phyloP scores from a whole-genome alignment of 1,140 invertebrate genomes.

The Platyscapa corneri region DNA sequence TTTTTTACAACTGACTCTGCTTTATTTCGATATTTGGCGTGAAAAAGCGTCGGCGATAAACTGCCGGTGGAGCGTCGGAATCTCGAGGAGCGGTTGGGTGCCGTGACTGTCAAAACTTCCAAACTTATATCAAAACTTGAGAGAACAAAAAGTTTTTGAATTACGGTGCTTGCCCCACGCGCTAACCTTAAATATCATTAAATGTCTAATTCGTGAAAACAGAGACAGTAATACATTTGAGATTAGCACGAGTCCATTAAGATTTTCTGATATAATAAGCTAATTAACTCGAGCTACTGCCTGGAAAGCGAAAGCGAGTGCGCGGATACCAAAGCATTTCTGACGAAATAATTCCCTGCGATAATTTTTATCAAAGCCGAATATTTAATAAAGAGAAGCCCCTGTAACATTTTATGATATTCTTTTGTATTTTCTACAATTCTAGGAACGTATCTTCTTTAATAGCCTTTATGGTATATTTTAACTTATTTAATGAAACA shows the following conservation, averaged over 20 bases:
- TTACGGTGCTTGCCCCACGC: background rate
- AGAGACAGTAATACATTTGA: background rate
- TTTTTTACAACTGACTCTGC: background rate
- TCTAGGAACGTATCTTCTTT: background rate
- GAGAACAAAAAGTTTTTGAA: background rate
- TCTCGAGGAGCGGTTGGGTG: background rate
- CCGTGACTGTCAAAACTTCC: background rate
- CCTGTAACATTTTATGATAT: background rate
- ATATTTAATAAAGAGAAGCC: background rate
- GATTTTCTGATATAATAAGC: constrained; percentile 15
- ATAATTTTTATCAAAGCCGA: background rate
- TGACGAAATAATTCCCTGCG: background rate
- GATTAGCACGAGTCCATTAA: background rate
- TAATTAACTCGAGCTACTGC: background rate
- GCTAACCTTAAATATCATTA: background rate
- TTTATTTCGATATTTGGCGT: background rate
- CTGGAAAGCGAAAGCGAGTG: background rate
- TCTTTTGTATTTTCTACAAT: background rate
- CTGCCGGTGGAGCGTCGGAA: background rate
- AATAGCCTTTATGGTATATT: too few relatives aligned
- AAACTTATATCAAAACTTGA: background rate
- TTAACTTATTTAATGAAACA: too few relatives aligned
- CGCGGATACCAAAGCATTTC: background rate
- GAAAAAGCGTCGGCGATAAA: background rate
- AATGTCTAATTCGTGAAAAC: background rate